phyloP scores from a whole-genome alignment of 2,888 invertebrate genomes.

The Villa cingulata region DNA sequence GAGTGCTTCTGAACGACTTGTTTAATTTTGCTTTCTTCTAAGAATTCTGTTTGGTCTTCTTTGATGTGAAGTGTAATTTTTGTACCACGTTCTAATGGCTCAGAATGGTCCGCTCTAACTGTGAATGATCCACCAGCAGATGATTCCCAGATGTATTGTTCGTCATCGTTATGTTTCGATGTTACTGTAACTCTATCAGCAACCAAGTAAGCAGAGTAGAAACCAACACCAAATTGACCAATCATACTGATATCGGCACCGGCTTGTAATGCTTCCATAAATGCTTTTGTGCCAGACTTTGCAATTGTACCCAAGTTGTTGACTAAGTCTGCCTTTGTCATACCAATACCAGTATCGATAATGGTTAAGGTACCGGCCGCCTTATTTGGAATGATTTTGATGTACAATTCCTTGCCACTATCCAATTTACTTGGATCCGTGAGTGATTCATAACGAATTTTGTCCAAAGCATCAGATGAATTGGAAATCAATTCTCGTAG shows the following conservation, averaged over 20 bases:
- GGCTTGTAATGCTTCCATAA: conserved; percentile 99
- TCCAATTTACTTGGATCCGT: conserved; percentile 92
- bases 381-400: conserved; percentile 94
- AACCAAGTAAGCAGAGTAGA: conserved; percentile 96
- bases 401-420: conserved; percentile 83
- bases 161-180: conserved; percentile 96
- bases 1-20: conserved; percentile 98
- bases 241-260: conserved; percentile 99
- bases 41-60: conserved; percentile 88
- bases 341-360: conserved; percentile 92
- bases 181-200: conserved; percentile 88
- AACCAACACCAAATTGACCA: conserved; percentile 99
- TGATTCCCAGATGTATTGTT: conserved; percentile 96
- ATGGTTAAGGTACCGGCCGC: conserved; percentile 89
- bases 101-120: conserved; percentile 60
- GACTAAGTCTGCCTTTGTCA: conserved; percentile 98
- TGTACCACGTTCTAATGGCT: conserved; percentile 84
- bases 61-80: conserved; percentile 89
- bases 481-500: conserved; percentile 97
- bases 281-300: conserved; percentile 99
- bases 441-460: conserved; percentile 90
- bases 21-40: conserved; percentile 90
- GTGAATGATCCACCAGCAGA: conserved; percentile 98
- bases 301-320: conserved; percentile 99
- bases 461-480: conserved; percentile 87